Evolutionary conservation across 2,113 vertebrate species (phyloP).

Genomic region (Neomonachus schauinslandi): DNA sequence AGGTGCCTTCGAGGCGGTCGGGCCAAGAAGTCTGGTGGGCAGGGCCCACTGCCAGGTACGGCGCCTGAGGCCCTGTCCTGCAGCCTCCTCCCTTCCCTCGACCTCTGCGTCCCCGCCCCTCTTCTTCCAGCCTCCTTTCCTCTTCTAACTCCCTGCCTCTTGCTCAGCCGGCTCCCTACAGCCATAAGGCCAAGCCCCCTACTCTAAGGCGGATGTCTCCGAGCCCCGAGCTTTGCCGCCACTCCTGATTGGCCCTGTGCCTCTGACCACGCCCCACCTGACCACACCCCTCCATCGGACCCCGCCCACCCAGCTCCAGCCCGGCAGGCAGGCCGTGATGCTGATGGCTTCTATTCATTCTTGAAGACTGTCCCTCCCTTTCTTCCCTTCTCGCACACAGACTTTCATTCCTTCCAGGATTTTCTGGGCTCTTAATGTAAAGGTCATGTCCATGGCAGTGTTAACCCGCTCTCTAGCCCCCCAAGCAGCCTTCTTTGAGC

Average conservation of each 20-base stretch:
- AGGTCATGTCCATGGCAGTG: background rate
- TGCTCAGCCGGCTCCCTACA: accelerated
- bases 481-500: background rate
- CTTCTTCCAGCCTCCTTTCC: too few species aligned
- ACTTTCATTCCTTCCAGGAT: background rate
- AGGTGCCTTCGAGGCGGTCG: background rate
- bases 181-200: background rate
- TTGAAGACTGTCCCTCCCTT: background rate
- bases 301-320: background rate
- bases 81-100: background rate
- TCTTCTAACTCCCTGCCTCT: too few species aligned
- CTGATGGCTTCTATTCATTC: background rate
- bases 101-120: too few species aligned
- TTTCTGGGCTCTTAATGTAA: constrained; percentile 66
- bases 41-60: background rate
- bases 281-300: background rate
- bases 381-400: background rate
- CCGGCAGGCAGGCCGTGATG: background rate
- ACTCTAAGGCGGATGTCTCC: accelerated
- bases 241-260: background rate
- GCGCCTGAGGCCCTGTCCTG: background rate
- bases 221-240: accelerated
- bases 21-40: background rate
- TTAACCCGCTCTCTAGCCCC: background rate
- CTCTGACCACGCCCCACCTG: background rate